Conservation (phyloP, 2,797 vertebrate species). For the Lepidocolaptes lacrymiger region DNA sequence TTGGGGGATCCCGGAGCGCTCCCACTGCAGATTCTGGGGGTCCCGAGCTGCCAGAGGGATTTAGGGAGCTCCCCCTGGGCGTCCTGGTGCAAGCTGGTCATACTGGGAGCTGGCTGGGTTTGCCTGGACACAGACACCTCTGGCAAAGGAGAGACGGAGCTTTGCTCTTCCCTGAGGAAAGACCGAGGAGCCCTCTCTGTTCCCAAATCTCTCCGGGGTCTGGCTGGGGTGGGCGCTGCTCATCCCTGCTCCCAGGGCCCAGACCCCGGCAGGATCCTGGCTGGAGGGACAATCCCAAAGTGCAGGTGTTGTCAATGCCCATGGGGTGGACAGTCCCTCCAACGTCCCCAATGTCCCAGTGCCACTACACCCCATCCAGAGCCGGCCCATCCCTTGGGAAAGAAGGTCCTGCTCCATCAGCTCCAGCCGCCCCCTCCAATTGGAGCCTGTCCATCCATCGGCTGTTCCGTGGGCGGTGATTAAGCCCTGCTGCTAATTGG, state of each 20-base stretch:
- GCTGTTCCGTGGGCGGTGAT: neutral
- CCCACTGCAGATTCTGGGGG: rapidly evolving
- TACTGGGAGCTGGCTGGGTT: neutral
- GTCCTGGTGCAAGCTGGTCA: neutral
- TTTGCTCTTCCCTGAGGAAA: neutral
- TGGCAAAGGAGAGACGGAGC: neutral
- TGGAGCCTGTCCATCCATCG: neutral
- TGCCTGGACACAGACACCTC: neutral
- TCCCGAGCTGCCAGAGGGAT: neutral
- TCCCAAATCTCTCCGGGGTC: neutral
- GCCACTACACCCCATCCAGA: neutral
- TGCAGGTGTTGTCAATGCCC: rapidly evolving
- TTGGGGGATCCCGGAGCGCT: neutral
- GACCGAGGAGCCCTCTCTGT: rapidly evolving
- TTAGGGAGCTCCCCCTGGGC: neutral
- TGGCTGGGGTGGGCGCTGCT: rapidly evolving
- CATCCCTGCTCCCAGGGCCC: rapidly evolving
- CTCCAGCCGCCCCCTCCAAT: neutral
- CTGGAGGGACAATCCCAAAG: neutral
- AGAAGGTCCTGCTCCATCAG: rapidly evolving
- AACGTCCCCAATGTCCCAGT: rapidly evolving
- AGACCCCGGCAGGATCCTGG: rapidly evolving
- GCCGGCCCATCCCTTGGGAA: neutral
- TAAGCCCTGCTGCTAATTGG: conserved; percentile 2
- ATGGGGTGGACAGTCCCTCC: rapidly evolving